A percentile compares a stretch with the other conserved stretches of the same genome.
Conservation (phyloP, 2,888 invertebrate genomes). For the Pelosia muscerda region DNA sequence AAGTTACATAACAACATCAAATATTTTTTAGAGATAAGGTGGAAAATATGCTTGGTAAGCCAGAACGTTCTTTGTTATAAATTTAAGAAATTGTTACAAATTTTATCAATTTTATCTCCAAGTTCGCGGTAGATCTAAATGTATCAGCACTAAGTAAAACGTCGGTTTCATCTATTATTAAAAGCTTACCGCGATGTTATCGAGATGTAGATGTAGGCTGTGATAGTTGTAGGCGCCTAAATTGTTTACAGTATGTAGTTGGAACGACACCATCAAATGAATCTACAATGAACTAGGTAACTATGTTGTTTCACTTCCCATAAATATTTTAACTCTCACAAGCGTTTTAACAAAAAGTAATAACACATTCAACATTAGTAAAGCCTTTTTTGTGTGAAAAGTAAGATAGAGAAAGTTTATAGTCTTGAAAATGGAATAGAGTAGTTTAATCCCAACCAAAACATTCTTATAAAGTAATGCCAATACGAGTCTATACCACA, state of each 20-base stretch:
- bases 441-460: background rate
- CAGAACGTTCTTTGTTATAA: slow-evolving; percentile 9
- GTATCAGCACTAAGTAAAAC: slow-evolving; percentile 23
- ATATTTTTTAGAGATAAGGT: slow-evolving; percentile 6
- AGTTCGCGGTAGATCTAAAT: slow-evolving; percentile 25
- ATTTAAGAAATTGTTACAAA: slow-evolving; percentile 20
- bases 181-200: slow-evolving; percentile 19
- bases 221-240: slow-evolving; percentile 25
- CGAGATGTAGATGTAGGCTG: slow-evolving; percentile 26
- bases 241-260: slow-evolving; percentile 25
- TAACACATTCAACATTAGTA: background rate
- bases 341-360: background rate
- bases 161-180: slow-evolving; percentile 27
- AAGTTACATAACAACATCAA: slow-evolving; percentile 14
- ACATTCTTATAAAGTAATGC: background rate
- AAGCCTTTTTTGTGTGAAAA: background rate
- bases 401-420: background rate
- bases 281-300: slow-evolving; percentile 16
- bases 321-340: slow-evolving; percentile 9
- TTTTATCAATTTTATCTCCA: slow-evolving; percentile 32
- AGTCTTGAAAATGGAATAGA: background rate
- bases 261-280: slow-evolving; percentile 22
- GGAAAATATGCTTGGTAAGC: slow-evolving; percentile 6
- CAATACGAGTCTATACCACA: background rate
- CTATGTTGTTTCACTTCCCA: background rate